A percentile compares a stretch with the other conserved stretches of the same genome.
These are phyloP conservation scores for Lepidothrix coronata DNA, from an alignment of 2,113 vertebrate genomes.

Conservation along the genomic window DNA sequence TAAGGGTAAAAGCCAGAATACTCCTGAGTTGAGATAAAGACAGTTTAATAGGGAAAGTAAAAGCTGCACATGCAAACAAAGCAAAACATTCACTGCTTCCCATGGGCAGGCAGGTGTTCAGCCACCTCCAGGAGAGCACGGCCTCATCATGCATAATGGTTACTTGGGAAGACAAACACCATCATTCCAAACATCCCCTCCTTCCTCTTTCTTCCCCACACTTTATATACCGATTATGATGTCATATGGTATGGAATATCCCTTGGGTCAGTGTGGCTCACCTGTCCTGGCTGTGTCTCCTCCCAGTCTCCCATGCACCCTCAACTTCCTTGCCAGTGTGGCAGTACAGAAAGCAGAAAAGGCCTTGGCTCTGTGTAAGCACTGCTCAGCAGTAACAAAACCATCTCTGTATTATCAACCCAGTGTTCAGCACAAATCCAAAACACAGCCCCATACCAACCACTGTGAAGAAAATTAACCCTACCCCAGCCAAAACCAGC, in stretches of 20 bases:
- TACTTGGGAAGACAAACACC: not conserved
- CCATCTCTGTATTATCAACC: not conserved
- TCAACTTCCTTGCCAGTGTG: fast-evolving
- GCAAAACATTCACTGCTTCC: not conserved
- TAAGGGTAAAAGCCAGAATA: not conserved
- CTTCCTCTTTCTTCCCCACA: not conserved
- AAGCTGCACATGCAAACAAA: not conserved
- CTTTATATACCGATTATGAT: not conserved
- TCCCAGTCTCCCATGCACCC: not conserved
- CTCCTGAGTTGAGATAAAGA: not conserved
- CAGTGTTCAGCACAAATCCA: not conserved
- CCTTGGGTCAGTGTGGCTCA: not conserved
- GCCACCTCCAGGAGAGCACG: not conserved
- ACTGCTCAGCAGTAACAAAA: not conserved
- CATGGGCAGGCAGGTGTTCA: not conserved
- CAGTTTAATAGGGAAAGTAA: not conserved
- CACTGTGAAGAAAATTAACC: not conserved
- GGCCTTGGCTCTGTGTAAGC: not conserved
- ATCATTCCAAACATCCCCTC: not conserved
- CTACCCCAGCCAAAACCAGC: not conserved
- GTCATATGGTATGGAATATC: not conserved
- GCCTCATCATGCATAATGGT: fast-evolving
- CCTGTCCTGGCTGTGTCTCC: not conserved
- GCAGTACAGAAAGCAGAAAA: fast-evolving
- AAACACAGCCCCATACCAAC: not conserved